Conservation (phyloP, 2,113 vertebrate species). For the Notechis scutatus region DNA sequence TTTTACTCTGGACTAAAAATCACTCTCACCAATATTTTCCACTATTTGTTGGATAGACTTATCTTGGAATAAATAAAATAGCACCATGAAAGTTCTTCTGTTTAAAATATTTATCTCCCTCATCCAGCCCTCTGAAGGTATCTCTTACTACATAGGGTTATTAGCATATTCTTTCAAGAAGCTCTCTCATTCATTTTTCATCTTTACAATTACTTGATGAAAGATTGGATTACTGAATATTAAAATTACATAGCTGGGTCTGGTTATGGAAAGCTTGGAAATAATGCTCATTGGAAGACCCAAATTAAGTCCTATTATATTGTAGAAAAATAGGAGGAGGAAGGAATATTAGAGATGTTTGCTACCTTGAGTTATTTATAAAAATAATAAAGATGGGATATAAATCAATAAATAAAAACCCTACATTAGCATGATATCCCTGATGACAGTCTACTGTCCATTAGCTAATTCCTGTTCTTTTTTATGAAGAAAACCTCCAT, state of each 20-base stretch:
- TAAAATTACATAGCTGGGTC: not conserved
- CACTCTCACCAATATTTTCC: not conserved
- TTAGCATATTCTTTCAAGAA: not conserved
- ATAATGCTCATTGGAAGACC: conserved; percentile 16
- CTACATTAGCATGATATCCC: not conserved
- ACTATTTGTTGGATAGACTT: conserved; percentile 1
- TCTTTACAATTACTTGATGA: conserved; percentile 31
- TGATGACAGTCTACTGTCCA: not conserved
- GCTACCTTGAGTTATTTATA: not conserved
- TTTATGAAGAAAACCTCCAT: not conserved
- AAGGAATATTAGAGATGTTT: not conserved
- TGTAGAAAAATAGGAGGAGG: not conserved
- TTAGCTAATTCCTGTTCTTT: not conserved
- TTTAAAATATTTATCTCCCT: not conserved
- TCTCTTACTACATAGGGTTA: conserved; percentile 26
- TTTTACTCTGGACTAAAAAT: not conserved
- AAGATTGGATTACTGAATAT: not conserved
- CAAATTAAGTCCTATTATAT: conserved; percentile 7
- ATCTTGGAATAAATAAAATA: conserved; percentile 31
- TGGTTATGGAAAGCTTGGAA: conserved; percentile 34
- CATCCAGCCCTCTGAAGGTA: not conserved
- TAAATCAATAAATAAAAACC: not conserved
- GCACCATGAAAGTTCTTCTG: not conserved
- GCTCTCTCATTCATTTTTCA: not conserved
- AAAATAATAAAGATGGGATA: not conserved